Evolutionary conservation across 2,113 vertebrate genomes (phyloP).

Genomic region (Gadus macrocephalus): DNA sequence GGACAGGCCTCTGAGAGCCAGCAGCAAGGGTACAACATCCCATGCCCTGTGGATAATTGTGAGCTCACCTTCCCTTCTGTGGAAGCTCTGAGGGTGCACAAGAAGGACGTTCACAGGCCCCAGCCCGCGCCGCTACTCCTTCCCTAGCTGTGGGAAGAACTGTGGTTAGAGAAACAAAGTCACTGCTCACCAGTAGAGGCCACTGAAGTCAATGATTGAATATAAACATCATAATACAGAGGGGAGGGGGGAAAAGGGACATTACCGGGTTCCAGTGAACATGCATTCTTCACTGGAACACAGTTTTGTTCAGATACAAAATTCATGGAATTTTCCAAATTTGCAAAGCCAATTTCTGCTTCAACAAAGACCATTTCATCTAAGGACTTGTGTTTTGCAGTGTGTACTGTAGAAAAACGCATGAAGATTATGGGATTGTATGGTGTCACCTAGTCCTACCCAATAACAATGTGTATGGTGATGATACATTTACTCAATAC

Average conservation of each 20-base stretch:
- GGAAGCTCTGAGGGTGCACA: conserved; percentile 63
- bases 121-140: conserved; percentile 56
- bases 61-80: conserved; percentile 60
- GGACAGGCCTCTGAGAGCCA: conserved; percentile 10
- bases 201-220: conserved; percentile 39
- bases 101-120: conserved; percentile 33
- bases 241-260: no score
- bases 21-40: conserved; percentile 48
- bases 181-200: conserved; percentile 61
- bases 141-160: conserved; percentile 73
- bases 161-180: conserved; percentile 72
- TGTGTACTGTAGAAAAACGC: no score
- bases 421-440: no score
- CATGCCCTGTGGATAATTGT: conserved; percentile 63
- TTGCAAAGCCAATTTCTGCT: no score
- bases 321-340: no score
- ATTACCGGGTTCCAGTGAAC: background rate
- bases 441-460: no score
- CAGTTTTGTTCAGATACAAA: no score
- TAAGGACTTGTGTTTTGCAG: no score
- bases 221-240: conserved; percentile 38
- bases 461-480: no score
- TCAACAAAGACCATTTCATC: no score
- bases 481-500: no score
- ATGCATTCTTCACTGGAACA: background rate